Base-by-base conservation (phyloP, 2,888 invertebrate species). In the Calliphora vomitoria region DNA sequence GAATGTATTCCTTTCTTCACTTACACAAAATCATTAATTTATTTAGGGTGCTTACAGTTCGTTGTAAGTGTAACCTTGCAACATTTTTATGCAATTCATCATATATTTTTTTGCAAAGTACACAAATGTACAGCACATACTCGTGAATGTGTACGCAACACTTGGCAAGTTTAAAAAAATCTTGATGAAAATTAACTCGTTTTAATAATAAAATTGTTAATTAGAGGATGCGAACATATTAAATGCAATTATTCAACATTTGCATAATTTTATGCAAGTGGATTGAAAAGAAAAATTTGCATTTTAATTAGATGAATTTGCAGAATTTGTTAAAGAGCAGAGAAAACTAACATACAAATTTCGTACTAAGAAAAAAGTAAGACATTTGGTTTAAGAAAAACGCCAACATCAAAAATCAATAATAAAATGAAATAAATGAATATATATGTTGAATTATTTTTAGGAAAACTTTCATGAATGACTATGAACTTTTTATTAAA, bases 161-260 rank as follows among this genome's bases (percentile, higher is more conserved):
- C 83, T 83, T 76, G 83, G 60, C 13, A 53, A 53, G 60, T 50
- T 53, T 44, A 44, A 44, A 71, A 82, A 20, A 69, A 71, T 53
- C 25, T 35, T 35, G 64, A 68, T 58, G 80, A 85, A 89, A 88
- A 89, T 89, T 89, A 89, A 81, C 89, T 90, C 89, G 88, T 89
- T 90, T 89, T 89, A 89, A 64, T 89, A 88, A 69, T 87, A 89
- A 90, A 89, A 89, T 89, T 90, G 90, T 90, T 89, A 90, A 89
- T 90, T 89, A 90, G 89, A 89, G 87, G 78, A 76, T 85, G 80
- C 50, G 79, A 85, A 44, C 68, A 68, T 68, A 74, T 68, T 68
- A 53, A 68, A 85, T 84, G 55, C 47, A 74, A 80, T 74, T 80
- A 84, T 60, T 55, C 71, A 79, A 72, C 15, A 74, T 85, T 66